A percentile compares a stretch with the other conserved stretches of the same genome.
Evolutionary conservation across 2,888 invertebrate genomes (phyloP).

Genomic region (Drosophila kanekoi): DNA sequence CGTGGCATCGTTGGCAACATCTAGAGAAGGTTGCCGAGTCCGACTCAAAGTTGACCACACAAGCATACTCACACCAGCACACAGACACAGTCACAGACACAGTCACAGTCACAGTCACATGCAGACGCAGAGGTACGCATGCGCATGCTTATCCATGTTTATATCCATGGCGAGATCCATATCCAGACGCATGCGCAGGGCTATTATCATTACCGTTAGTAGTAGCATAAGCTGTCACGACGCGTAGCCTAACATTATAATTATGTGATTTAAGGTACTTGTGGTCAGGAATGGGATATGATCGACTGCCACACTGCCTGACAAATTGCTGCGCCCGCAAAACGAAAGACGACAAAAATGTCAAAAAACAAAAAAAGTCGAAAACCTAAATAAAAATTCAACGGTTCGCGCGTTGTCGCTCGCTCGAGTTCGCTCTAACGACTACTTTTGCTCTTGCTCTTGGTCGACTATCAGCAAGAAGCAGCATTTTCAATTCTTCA

Average conservation of each 20-base stretch:
- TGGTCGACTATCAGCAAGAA: not conserved
- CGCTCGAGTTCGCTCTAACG: conserved; percentile 60
- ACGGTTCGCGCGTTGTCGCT: conserved; percentile 62
- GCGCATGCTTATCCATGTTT: conserved; percentile 8
- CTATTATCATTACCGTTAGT: conserved; percentile 35
- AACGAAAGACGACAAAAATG: conserved; percentile 36
- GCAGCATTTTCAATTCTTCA: too few species aligned
- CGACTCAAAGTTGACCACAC: conserved; percentile 39
- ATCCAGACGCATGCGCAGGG: conserved; percentile 2
- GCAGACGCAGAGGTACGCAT: conserved; percentile 13
- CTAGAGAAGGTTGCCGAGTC: conserved; percentile 43
- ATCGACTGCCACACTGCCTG: conserved; percentile 6
- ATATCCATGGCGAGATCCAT: conserved; percentile 1
- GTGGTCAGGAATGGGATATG: conserved; percentile 9
- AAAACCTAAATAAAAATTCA: conserved; percentile 19
- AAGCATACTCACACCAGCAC: conserved; percentile 1
- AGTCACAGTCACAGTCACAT: conserved; percentile 10
- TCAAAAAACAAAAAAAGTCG: conserved; percentile 13
- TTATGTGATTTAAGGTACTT: conserved; percentile 6
- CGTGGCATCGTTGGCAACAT: conserved; percentile 30
- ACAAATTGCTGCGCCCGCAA: conserved; percentile 52
- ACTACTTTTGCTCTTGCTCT: conserved; percentile 44
- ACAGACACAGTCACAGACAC: conserved; percentile 12
- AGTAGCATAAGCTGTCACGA: conserved; percentile 20
- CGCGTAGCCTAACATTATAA: conserved; percentile 41